Conservation (phyloP, 2,888 invertebrate genomes). For the Meandrusa payeni region DNA sequence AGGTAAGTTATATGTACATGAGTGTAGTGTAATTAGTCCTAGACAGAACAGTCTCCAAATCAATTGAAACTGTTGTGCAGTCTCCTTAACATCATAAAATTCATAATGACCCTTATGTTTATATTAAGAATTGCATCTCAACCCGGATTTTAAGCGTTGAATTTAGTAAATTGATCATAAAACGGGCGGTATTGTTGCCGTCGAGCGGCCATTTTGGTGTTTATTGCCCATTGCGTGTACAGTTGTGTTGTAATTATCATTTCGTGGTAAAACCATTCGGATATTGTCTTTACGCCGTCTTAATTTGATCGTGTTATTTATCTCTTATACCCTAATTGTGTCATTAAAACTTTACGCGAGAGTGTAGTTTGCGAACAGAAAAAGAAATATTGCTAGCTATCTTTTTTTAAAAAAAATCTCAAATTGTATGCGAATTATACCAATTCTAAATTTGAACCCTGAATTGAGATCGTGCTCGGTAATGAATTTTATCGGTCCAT, state of each 20-base stretch:
- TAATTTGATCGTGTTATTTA: conserved; percentile 30
- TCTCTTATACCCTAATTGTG: conserved; percentile 7
- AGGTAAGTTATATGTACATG: too few species aligned
- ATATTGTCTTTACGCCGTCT: conserved; percentile 30
- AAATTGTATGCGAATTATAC: too few species aligned
- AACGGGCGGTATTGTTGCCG: conserved; percentile 29
- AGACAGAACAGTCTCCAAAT: conserved; percentile 2
- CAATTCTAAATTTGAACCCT: too few species aligned
- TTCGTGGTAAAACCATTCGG: conserved; percentile 27
- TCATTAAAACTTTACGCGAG: too few species aligned
- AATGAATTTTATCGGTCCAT: too few species aligned
- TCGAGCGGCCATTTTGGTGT: conserved; percentile 21
- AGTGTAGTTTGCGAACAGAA: too few species aligned
- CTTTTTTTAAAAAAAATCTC: too few species aligned
- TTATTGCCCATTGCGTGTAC: conserved; percentile 22
- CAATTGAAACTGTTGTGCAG: neutral
- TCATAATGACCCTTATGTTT: conserved; percentile 36
- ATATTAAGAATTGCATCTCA: conserved; percentile 28
- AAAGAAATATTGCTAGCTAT: too few species aligned
- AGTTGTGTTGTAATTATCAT: conserved; percentile 29
- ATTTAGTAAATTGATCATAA: conserved; percentile 51
- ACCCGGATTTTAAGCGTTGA: conserved; percentile 30
- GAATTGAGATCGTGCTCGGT: too few species aligned
- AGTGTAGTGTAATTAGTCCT: neutral
- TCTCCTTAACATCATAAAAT: conserved; percentile 35